Base-by-base conservation (phyloP, 2,888 invertebrate genomes). In the Heliothis peltigera region DNA sequence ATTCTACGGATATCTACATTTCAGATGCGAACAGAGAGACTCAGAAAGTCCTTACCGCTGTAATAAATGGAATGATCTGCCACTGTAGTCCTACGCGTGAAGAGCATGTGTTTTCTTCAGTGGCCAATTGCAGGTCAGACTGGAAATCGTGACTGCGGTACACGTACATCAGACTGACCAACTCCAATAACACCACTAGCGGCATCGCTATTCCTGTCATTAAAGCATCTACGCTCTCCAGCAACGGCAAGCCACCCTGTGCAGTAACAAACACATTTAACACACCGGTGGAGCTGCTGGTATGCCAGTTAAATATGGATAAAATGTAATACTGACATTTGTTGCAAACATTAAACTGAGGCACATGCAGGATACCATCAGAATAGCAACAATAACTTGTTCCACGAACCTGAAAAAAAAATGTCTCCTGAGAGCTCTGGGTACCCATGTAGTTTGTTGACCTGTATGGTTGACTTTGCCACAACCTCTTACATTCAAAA, bases 61-160 rank as follows among this genome's bases (percentile, higher is more conserved):
- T 80, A 22, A 93, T 52, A 18, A 91, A 74, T 2, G 95, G 94
- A 66, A 93, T 82, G 17, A 90, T 75, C 47, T 89, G 84, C 92
- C 92, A 94, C 77, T 91, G 91, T 7, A 82, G 74, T 62, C 74
- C 69, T 42, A 94, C 85, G 12, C 94, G 87, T 4, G 89, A 67
- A 1, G 90, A 72, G 75, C 95, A 94, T 5, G 84, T 57, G 73
- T 88, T 92, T 0, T 94, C 93, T 63, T 94, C 95, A 12, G 90
- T 93, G 22, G 94, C 89, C 7, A 93, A 28, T 58, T 90, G 84
- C 81, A 93, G 82, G 72, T 94, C 94, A 1, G 94, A 94, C 8
- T 88, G 54, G 72, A 94, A 94, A 79, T 94, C 94, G 44, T 63
- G 81, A 58, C 89, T 85, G 55, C 91, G 85, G 79, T 94, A 94